Percentiles rank a stretch among this genome's conserved stretches.
phyloP scores from a whole-genome alignment of 2,113 vertebrate genomes.

The Plestiodon gilberti region DNA sequence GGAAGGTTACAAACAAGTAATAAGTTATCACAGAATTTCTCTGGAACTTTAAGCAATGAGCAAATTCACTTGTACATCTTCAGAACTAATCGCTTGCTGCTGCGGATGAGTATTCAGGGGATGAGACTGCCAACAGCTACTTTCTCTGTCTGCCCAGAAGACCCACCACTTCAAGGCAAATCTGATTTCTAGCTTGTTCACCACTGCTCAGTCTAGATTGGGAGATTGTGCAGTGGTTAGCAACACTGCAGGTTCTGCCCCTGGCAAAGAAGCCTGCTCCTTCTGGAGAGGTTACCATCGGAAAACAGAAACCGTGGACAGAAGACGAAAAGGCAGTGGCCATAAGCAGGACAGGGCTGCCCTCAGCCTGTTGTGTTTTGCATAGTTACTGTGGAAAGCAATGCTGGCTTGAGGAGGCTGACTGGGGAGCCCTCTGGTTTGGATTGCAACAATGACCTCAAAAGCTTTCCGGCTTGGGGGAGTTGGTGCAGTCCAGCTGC shows the following conservation, averaged over 20 bases:
- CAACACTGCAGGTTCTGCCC: background rate
- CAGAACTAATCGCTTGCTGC: background rate
- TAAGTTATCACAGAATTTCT: constrained; percentile 1
- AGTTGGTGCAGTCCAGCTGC: no score
- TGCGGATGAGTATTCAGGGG: background rate
- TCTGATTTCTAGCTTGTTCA: background rate
- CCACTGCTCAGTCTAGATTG: background rate
- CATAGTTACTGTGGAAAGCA: background rate
- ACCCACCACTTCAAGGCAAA: background rate
- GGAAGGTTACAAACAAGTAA: background rate
- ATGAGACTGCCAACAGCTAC: background rate
- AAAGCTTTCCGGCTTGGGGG: no score
- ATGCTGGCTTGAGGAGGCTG: no score
- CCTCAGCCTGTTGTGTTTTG: background rate
- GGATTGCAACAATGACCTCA: no score
- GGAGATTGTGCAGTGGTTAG: background rate
- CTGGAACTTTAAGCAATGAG: background rate
- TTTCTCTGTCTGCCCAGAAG: background rate
- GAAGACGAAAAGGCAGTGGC: background rate
- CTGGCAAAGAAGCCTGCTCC: no score
- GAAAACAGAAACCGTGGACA: background rate
- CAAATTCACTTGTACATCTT: background rate
- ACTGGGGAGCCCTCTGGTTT: no score
- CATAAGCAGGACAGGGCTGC: background rate
- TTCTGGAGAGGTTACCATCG: background rate